Evolutionary conservation across 2,113 vertebrate species (phyloP).

Genomic region (Corythornis madagascariensis): DNA sequence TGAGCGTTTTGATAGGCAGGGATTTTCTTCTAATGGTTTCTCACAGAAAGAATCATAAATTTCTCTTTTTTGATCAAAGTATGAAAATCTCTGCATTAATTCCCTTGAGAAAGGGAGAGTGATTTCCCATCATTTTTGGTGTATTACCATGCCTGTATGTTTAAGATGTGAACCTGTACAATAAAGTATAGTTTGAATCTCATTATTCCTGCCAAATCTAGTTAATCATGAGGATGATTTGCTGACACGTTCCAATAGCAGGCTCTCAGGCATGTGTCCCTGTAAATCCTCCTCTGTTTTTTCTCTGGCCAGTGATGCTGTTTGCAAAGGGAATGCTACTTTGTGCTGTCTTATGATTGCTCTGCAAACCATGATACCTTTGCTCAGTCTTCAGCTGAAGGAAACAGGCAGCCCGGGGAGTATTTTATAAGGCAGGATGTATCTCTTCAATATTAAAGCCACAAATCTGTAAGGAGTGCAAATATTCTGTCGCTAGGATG

Average conservation of each 20-base stretch:
- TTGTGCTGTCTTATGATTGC: not conserved
- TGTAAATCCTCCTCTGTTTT: not conserved
- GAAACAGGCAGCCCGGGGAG: not conserved
- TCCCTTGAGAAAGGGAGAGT: not conserved
- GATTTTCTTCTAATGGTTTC: not conserved
- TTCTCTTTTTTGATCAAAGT: not conserved
- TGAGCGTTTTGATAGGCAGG: not conserved
- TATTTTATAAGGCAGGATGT: not conserved
- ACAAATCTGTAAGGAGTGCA: conserved; percentile 38
- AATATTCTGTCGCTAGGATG: not conserved
- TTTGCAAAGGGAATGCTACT: not conserved
- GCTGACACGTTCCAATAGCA: not conserved
- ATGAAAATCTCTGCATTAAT: not conserved
- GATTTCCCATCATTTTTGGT: not conserved
- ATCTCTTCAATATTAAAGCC: conserved; percentile 49
- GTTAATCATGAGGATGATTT: not conserved
- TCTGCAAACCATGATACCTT: not conserved
- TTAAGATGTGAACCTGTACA: not conserved
- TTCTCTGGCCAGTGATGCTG: not conserved
- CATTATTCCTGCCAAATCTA: not conserved
- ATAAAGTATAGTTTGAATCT: conserved; percentile 1
- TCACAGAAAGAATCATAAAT: not conserved
- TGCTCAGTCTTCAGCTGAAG: not conserved
- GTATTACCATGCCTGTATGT: not conserved
- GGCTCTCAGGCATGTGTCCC: not conserved